Conservation (phyloP, 2,113 vertebrate species). For the Zingel zingel region DNA sequence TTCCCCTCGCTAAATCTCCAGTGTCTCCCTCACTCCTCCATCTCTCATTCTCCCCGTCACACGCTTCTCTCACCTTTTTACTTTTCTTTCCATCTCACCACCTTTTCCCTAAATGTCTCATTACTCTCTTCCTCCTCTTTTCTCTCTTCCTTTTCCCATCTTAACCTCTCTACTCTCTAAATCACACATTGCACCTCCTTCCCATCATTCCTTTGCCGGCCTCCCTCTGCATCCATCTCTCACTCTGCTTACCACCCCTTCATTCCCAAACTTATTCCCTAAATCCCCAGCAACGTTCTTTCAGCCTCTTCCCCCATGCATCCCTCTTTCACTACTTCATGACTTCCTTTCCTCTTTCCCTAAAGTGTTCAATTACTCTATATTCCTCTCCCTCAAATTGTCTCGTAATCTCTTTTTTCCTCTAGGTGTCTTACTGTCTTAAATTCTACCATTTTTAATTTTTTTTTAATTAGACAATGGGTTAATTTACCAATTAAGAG, state of each 20-base stretch:
- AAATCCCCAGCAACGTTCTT: constrained; percentile 47
- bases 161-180: constrained; percentile 51
- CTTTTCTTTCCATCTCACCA: constrained; percentile 58
- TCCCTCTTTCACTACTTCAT: constrained; percentile 35
- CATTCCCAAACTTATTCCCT: constrained; percentile 58
- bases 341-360: constrained; percentile 48
- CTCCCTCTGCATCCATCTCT: constrained; percentile 54
- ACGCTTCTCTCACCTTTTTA: constrained; percentile 57
- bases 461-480: constrained; percentile 41
- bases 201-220: constrained; percentile 38
- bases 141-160: constrained; percentile 36
- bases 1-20: constrained; percentile 43
- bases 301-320: constrained; percentile 40
- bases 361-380: constrained; percentile 46
- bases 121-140: constrained; percentile 49
- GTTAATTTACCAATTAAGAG: constrained; percentile 48
- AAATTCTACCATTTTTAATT: constrained; percentile 38
- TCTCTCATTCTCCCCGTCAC: constrained; percentile 46
- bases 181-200: constrained; percentile 34
- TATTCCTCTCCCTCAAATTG: constrained; percentile 54
- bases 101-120: constrained; percentile 59
- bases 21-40: constrained; percentile 53
- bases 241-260: constrained; percentile 21
- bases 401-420: constrained; percentile 63
- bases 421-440: constrained; percentile 50